phyloP scores from a whole-genome alignment of 2,797 vertebrate genomes.

The Cynopterus sphinx region DNA sequence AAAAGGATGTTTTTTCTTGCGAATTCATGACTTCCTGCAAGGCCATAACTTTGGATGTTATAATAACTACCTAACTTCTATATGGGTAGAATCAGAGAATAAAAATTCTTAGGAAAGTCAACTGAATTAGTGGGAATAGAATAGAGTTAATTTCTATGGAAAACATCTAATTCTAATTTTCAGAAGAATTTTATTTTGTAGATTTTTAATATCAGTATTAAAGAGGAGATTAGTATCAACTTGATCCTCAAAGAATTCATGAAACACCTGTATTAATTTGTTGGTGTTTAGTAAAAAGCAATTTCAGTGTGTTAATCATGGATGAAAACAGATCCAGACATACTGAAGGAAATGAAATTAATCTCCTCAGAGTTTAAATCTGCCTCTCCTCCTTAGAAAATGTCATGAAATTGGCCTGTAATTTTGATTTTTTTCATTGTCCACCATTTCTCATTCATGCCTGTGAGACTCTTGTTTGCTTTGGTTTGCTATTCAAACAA shows the following conservation, averaged over 20 bases:
- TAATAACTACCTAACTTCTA: neutral
- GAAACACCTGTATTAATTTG: slow-evolving; percentile 56
- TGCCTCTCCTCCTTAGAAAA: neutral
- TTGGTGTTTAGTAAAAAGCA: slow-evolving; percentile 47
- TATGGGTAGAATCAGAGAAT: slow-evolving; percentile 27
- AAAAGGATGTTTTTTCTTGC: neutral
- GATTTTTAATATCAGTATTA: slow-evolving; percentile 34
- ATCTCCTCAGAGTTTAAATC: slow-evolving; percentile 31
- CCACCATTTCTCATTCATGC: slow-evolving; percentile 46
- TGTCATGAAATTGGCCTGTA: neutral
- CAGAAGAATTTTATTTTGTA: slow-evolving; percentile 48
- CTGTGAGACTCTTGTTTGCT: slow-evolving; percentile 51
- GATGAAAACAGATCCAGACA: slow-evolving; percentile 39
- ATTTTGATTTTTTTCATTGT: slow-evolving; percentile 40
- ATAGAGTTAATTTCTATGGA: slow-evolving; percentile 46
- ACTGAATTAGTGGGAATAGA: neutral
- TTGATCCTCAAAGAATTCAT: slow-evolving; percentile 62
- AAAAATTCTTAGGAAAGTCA: slow-evolving; percentile 26
- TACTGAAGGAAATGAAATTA: slow-evolving; percentile 52
- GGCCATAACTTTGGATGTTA: neutral
- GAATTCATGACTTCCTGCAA: neutral
- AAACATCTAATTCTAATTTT: slow-evolving; percentile 34
- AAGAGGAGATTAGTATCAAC: slow-evolving; percentile 50
- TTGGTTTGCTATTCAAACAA: slow-evolving; percentile 69
- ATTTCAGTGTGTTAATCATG: slow-evolving; percentile 49